phyloP scores from a whole-genome alignment of 1,140 invertebrate species.

The Lerema accius region DNA sequence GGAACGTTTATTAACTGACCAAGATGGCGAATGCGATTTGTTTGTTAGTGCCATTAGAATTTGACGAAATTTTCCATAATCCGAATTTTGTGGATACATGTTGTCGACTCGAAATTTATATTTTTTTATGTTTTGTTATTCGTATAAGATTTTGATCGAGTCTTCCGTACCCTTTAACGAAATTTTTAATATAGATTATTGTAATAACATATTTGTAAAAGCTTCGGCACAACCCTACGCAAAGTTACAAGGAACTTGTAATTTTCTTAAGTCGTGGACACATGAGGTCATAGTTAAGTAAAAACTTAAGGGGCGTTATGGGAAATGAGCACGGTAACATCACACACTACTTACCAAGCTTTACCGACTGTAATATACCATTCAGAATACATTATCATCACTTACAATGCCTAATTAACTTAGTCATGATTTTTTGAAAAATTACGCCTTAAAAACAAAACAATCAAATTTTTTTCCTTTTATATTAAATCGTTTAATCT shows the following conservation, averaged over 20 bases:
- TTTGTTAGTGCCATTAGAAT: too few relatives aligned
- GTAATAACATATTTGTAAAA: too few relatives aligned
- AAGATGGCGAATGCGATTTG: too few relatives aligned
- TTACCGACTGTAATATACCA: conserved; percentile 72
- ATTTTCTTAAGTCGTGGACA: conserved; percentile 82
- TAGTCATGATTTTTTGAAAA: conserved; percentile 35
- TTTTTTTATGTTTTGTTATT: too few relatives aligned
- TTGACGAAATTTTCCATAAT: too few relatives aligned
- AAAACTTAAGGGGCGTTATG: conserved; percentile 83
- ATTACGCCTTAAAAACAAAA: conserved; percentile 18
- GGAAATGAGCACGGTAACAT: conserved; percentile 82
- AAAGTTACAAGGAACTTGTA: conserved; percentile 55
- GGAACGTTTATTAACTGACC: too few relatives aligned
- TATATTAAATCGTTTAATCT: conserved; percentile 24
- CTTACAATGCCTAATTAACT: conserved; percentile 47
- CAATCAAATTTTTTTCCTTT: conserved; percentile 24
- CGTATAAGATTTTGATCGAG: too few relatives aligned
- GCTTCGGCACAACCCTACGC: conserved; percentile 22
- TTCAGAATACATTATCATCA: conserved; percentile 62
- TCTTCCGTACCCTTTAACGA: too few relatives aligned
- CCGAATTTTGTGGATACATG: too few relatives aligned
- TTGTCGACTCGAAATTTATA: too few relatives aligned
- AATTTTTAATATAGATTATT: too few relatives aligned
- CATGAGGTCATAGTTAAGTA: conserved; percentile 82
- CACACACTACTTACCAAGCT: conserved; percentile 65